Conservation (phyloP, 2,888 invertebrate species). For the Scrobipalpa atriplicella region DNA sequence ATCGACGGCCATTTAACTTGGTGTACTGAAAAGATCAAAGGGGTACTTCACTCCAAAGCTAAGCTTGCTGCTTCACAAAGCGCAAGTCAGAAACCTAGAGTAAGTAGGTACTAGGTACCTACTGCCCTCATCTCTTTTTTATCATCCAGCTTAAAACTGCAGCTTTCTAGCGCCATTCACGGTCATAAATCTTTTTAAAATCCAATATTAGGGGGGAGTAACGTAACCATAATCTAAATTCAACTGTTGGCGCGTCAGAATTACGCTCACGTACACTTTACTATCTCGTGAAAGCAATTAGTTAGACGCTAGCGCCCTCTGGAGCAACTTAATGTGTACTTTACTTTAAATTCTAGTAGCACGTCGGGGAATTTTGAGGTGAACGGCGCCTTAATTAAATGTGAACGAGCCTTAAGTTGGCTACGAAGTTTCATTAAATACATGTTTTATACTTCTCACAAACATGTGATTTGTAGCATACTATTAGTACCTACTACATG, state of each 20-base stretch:
- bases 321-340: conserved; percentile 34
- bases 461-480: background rate
- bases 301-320: conserved; percentile 40
- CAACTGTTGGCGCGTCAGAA: conserved; percentile 42
- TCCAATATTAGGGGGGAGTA: background rate
- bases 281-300: conserved; percentile 50
- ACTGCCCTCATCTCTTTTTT: too few relatives aligned
- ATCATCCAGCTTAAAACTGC: background rate
- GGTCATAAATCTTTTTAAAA: background rate
- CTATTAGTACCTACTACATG: too few relatives aligned
- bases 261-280: conserved; percentile 48
- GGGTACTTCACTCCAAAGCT: too few relatives aligned
- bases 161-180: background rate
- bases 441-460: background rate
- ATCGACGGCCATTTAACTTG: too few relatives aligned
- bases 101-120: too few relatives aligned
- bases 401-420: conserved; percentile 18
- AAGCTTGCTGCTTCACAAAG: too few relatives aligned
- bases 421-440: conserved; percentile 14
- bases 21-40: too few relatives aligned
- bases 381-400: conserved; percentile 28
- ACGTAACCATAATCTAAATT: conserved; percentile 37
- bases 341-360: conserved; percentile 33
- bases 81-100: too few relatives aligned
- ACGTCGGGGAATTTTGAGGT: conserved; percentile 12